Evolutionary conservation across 2,113 vertebrate genomes (phyloP).

Genomic region (Lasiurus borealis): DNA sequence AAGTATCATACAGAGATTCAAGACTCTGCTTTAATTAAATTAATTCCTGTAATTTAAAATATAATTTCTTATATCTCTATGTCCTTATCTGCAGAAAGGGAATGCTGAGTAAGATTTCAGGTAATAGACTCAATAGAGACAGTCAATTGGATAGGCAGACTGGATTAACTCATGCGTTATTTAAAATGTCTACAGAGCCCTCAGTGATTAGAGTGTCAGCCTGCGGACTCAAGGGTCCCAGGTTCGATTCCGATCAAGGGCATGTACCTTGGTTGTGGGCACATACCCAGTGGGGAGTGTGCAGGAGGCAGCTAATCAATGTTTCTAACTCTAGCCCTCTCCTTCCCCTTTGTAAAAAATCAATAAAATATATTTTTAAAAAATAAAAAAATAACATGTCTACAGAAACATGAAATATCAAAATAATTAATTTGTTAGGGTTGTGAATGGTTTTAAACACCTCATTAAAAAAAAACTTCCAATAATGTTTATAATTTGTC

Average conservation of each 20-base stretch:
- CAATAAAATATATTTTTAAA: too few relatives aligned
- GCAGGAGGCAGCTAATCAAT: too few relatives aligned
- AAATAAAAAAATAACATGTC: background rate
- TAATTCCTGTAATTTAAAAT: background rate
- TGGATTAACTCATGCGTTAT: background rate
- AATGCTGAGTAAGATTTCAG: background rate
- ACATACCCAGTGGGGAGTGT: too few relatives aligned
- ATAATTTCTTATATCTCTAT: background rate
- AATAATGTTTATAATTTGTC: slow-evolving; percentile 37
- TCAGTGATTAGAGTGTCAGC: too few relatives aligned
- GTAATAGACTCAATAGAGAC: background rate
- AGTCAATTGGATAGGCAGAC: background rate
- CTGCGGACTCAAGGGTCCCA: too few relatives aligned
- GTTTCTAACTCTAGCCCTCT: too few relatives aligned
- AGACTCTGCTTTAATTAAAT: background rate
- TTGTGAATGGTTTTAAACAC: background rate
- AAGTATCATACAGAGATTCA: background rate
- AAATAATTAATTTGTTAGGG: background rate
- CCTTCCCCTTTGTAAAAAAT: too few relatives aligned
- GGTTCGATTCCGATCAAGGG: too few relatives aligned
- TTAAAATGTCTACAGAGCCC: background rate
- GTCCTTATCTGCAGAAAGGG: background rate
- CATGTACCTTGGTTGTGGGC: too few relatives aligned
- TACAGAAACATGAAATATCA: background rate
- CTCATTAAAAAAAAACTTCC: background rate